These are phyloP conservation scores for Drosophila borborema DNA, from an alignment of 2,888 invertebrate species.

Conservation along the genomic window DNA sequence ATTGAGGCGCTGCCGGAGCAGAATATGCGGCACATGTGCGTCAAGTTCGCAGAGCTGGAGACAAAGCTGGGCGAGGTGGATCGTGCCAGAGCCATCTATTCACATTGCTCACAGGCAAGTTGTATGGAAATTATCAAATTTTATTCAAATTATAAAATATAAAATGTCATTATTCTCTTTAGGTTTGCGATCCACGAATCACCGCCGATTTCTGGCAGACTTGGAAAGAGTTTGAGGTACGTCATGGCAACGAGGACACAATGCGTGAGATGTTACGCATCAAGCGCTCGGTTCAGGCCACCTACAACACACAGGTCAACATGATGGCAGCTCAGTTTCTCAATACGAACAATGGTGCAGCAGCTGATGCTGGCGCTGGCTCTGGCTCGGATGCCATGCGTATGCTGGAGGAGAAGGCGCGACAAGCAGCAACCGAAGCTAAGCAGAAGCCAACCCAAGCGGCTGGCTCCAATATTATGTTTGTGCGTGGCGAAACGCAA, in stretches of 20 bases:
- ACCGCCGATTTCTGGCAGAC: conserved; percentile 98
- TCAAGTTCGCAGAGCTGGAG: conserved; percentile 98
- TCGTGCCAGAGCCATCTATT: conserved; percentile 97
- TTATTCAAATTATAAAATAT: not conserved
- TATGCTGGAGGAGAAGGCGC: conserved; percentile 93
- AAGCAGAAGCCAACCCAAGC: conserved; percentile 70
- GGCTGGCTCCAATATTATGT: conserved; percentile 89
- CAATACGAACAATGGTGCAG: conserved; percentile 88
- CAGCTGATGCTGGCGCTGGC: conserved; percentile 90
- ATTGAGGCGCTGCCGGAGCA: conserved; percentile 96
- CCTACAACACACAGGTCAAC: conserved; percentile 99
- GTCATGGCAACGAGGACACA: conserved; percentile 99
- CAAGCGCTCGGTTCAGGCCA: conserved; percentile 98
- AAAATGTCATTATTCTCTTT: not conserved
- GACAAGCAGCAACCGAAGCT: conserved; percentile 85
- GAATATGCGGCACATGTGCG: conserved; percentile 97
- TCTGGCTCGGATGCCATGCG: conserved; percentile 92
- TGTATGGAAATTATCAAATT: rapidly evolving
- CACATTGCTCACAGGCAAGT: conserved; percentile 97
- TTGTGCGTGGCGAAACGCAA: conserved; percentile 95
- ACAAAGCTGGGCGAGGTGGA: conserved; percentile 99
- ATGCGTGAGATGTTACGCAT: conserved; percentile 99
- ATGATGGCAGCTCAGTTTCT: conserved; percentile 99
- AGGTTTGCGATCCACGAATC: conserved; percentile 96
- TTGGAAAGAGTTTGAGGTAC: conserved; percentile 99